phyloP scores from a whole-genome alignment of 1,140 invertebrate genomes.

The Scaptomyza montana region DNA sequence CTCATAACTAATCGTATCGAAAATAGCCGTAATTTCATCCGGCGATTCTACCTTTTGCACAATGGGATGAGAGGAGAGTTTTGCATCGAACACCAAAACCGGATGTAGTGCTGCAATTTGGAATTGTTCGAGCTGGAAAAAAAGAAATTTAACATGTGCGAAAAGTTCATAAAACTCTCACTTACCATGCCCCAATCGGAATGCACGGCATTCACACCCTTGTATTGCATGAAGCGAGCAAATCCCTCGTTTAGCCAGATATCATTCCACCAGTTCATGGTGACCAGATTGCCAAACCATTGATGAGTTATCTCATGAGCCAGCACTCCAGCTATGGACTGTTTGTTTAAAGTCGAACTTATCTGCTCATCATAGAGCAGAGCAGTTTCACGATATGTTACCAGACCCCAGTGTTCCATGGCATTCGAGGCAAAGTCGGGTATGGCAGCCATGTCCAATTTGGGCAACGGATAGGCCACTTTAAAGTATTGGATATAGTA shows the following conservation, averaged over 20 bases:
- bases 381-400: constrained; percentile 92
- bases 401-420: constrained; percentile 97
- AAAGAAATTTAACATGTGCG: neutral
- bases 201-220: constrained; percentile 89
- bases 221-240: constrained; percentile 93
- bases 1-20: constrained; percentile 95
- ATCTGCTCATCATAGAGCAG: constrained; percentile 89
- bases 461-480: constrained; percentile 93
- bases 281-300: constrained; percentile 96
- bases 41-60: constrained; percentile 92
- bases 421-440: constrained; percentile 97
- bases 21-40: constrained; percentile 95
- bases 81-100: constrained; percentile 91
- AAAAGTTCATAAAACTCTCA: constrained; percentile 1
- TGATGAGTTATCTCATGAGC: constrained; percentile 96
- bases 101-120: constrained; percentile 88
- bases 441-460: constrained; percentile 96
- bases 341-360: constrained; percentile 90
- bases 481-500: constrained; percentile 95
- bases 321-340: constrained; percentile 91
- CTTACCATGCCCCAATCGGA: constrained; percentile 93
- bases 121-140: constrained; percentile 87
- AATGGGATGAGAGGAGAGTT: constrained; percentile 94
- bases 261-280: constrained; percentile 96
- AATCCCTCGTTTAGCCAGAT: constrained; percentile 97